A percentile compares a stretch with the other conserved stretches of the same genome.
These are phyloP conservation scores for Mnemiopsis leidyi DNA, from an alignment of 37 sponge, comb jelly and placozoan species.

Conservation along the genomic window DNA sequence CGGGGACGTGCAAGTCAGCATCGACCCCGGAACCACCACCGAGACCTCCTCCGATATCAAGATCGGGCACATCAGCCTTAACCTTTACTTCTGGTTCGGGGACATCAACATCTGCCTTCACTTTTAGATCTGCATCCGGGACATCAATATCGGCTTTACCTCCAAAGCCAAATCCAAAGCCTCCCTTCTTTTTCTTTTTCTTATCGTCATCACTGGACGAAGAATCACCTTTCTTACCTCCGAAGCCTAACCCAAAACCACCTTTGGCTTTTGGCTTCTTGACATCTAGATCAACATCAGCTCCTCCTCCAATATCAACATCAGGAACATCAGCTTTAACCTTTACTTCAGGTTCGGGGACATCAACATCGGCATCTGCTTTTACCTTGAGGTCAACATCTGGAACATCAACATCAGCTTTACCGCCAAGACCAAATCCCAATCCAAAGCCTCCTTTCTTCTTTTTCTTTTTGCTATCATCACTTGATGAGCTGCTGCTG, in stretches of 20 bases:
- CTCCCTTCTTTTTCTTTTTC: constrained; percentile 61
- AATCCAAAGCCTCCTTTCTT: constrained; percentile 48
- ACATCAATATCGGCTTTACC: constrained; percentile 22
- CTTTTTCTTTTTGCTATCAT: constrained; percentile 12
- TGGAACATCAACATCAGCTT: background rate
- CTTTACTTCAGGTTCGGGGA: background rate
- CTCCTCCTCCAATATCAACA: constrained; percentile 12
- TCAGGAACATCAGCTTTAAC: constrained; percentile 11
- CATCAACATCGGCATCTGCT: constrained; percentile 40
- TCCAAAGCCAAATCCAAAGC: constrained; percentile 43
- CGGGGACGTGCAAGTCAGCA: background rate
- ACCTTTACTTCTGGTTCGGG: background rate
- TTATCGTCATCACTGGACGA: constrained; percentile 20
- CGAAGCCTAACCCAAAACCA: constrained; percentile 59
- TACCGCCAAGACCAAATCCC: constrained; percentile 22
- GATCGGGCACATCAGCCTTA: constrained; percentile 40
- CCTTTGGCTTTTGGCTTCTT: background rate
- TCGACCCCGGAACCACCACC: background rate
- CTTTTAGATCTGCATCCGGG: background rate
- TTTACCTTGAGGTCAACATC: background rate
- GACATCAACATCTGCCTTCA: constrained; percentile 20
- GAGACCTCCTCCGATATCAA: background rate
- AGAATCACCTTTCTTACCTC: constrained; percentile 13
- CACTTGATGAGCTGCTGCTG: background rate
- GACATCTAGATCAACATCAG: constrained; percentile 13